Evolutionary conservation across 2,113 vertebrate genomes (phyloP).

Genomic region (Serilophus lunatus): DNA sequence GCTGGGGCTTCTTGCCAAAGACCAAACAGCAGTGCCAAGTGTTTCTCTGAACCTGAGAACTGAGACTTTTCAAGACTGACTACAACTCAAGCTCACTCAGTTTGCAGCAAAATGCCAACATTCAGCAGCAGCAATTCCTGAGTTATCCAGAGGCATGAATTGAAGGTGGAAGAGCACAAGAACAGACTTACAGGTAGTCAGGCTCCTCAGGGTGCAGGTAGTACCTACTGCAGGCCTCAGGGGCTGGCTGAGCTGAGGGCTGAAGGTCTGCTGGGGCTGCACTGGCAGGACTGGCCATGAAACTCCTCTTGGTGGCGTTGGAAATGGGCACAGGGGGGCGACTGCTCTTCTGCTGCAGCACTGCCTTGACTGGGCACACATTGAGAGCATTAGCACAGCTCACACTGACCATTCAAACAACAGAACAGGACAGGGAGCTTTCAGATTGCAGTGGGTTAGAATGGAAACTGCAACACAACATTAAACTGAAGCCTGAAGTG

Average conservation of each 20-base stretch:
- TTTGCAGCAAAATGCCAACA: no score
- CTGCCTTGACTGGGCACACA: conserved; percentile 75
- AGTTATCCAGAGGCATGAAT: fast-evolving
- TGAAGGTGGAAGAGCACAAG: background rate
- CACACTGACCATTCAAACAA: background rate
- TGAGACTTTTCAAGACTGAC: background rate
- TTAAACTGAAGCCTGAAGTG: background rate
- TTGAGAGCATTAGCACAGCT: background rate
- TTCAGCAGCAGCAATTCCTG: background rate
- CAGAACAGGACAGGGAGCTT: background rate
- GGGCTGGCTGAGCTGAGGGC: background rate
- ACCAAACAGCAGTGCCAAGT: background rate
- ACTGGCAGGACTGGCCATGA: conserved; percentile 75
- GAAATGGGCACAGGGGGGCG: conserved; percentile 82
- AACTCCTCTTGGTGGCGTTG: conserved; percentile 85
- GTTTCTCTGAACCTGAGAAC: background rate
- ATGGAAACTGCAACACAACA: background rate
- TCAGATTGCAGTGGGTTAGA: fast-evolving
- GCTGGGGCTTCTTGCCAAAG: no score
- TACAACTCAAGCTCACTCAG: background rate
- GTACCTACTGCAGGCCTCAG: conserved; percentile 83
- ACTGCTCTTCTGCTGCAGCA: conserved; percentile 82
- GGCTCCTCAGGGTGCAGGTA: conserved; percentile 85
- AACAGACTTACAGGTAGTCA: conserved; percentile 81
- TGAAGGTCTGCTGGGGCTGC: conserved; percentile 64